Evolutionary conservation across 2,888 invertebrate species (phyloP).

Genomic region (Tetrapedia diversipes): DNA sequence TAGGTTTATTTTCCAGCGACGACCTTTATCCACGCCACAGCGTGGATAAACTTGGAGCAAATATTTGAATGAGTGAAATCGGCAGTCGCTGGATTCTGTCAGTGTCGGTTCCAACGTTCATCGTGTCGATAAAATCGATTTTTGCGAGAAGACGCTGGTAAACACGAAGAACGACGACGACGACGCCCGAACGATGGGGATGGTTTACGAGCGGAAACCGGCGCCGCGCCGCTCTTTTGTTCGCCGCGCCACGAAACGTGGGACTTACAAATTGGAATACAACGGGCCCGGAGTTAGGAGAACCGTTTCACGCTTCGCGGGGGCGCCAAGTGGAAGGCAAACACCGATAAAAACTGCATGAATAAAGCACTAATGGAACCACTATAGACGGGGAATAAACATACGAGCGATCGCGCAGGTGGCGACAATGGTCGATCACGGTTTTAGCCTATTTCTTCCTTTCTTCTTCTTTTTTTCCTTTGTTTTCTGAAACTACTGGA

Average conservation of each 20-base stretch:
- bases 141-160: constrained; percentile 58
- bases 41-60: constrained; percentile 49
- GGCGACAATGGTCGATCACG: constrained; percentile 50
- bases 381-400: constrained; percentile 70
- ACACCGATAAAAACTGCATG: constrained; percentile 78
- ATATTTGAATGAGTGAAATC: constrained; percentile 67
- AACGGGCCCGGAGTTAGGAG: constrained; percentile 67
- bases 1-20: constrained; percentile 1
- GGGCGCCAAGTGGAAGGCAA: constrained; percentile 77
- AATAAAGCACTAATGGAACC: constrained; percentile 76
- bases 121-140: constrained; percentile 26
- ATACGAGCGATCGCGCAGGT: constrained; percentile 49
- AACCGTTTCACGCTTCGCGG: constrained; percentile 71
- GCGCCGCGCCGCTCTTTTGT: constrained; percentile 61
- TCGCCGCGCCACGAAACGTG: constrained; percentile 62
- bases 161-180: constrained; percentile 27
- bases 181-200: constrained; percentile 23
- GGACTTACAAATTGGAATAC: constrained; percentile 73
- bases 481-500: neutral
- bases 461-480: neutral
- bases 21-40: constrained; percentile 31
- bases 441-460: too few relatives aligned
- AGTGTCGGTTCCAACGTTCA: constrained; percentile 62
- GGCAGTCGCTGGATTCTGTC: constrained; percentile 35
- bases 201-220: constrained; percentile 54